Evolutionary conservation across 2,113 vertebrate genomes (phyloP).

Genomic region (Zingel zingel): DNA sequence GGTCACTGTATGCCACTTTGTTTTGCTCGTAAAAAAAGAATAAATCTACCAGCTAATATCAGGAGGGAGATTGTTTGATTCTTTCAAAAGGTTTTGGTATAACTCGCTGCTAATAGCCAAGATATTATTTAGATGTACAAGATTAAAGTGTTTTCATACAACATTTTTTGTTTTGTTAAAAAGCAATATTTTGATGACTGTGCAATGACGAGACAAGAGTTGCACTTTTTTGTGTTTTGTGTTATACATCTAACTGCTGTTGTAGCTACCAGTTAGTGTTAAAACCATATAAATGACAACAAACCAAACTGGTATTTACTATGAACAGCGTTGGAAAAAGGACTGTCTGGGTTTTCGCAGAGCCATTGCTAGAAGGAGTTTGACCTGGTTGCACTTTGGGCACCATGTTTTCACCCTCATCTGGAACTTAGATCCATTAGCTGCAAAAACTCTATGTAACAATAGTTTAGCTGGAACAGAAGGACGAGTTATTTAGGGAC

Average conservation of each 20-base stretch:
- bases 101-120: conserved; percentile 76
- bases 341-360: conserved; percentile 84
- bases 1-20: background rate
- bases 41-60: conserved; percentile 75
- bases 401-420: conserved; percentile 54
- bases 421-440: conserved; percentile 50
- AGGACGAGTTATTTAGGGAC: conserved; percentile 49
- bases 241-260: conserved; percentile 90
- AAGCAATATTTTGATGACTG: conserved; percentile 89
- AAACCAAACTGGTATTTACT: conserved; percentile 94
- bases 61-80: conserved; percentile 82
- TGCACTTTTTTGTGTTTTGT: conserved; percentile 89
- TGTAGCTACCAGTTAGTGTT: conserved; percentile 89
- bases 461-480: conserved; percentile 55
- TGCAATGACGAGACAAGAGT: conserved; percentile 86
- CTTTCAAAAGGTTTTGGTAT: conserved; percentile 85
- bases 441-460: conserved; percentile 51
- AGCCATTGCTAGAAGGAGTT: conserved; percentile 54
- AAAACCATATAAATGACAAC: conserved; percentile 90
- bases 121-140: conserved; percentile 83
- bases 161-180: conserved; percentile 85
- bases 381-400: conserved; percentile 68
- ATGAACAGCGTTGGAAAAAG: conserved; percentile 83
- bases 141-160: conserved; percentile 72
- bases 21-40: background rate